phyloP scores from a whole-genome alignment of 2,888 invertebrate genomes.

The Notocelia uddmanniana region DNA sequence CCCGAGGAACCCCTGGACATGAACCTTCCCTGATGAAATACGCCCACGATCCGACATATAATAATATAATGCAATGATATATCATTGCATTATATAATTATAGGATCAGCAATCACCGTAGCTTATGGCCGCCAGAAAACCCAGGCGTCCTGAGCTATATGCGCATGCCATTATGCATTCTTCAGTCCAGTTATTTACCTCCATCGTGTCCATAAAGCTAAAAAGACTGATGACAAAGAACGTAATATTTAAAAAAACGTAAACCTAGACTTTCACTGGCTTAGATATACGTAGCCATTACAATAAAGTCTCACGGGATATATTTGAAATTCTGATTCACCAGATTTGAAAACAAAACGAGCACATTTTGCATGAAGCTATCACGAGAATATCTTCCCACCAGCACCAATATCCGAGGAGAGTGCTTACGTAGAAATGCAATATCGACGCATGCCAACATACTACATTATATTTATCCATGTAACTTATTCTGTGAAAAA shows the following conservation, averaged over 20 bases:
- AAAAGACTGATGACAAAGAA: background rate
- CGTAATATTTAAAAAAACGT: background rate
- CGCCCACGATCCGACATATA: too few relatives aligned
- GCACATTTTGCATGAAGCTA: constrained; percentile 46
- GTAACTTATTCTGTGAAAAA: constrained; percentile 28
- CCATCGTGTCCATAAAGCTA: too few relatives aligned
- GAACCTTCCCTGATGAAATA: too few relatives aligned
- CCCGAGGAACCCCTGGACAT: too few relatives aligned
- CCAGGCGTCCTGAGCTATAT: too few relatives aligned
- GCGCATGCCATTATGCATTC: too few relatives aligned
- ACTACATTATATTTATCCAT: constrained; percentile 14
- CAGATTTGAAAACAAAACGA: constrained; percentile 46
- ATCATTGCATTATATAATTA: too few relatives aligned
- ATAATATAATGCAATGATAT: too few relatives aligned
- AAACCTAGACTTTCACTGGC: background rate
- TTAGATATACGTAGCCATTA: constrained; percentile 13
- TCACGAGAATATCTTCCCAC: constrained; percentile 44
- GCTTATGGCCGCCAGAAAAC: too few relatives aligned
- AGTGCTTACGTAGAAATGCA: constrained; percentile 46
- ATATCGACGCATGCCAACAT: constrained; percentile 40
- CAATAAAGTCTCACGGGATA: constrained; percentile 30
- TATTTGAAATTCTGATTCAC: constrained; percentile 45
- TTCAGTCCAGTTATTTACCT: too few relatives aligned
- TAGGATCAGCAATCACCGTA: too few relatives aligned
- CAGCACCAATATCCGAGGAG: constrained; percentile 39